These are phyloP conservation scores for Hiodon tergisus DNA, from an alignment of 2,113 vertebrate genomes.

Conservation along the genomic window DNA sequence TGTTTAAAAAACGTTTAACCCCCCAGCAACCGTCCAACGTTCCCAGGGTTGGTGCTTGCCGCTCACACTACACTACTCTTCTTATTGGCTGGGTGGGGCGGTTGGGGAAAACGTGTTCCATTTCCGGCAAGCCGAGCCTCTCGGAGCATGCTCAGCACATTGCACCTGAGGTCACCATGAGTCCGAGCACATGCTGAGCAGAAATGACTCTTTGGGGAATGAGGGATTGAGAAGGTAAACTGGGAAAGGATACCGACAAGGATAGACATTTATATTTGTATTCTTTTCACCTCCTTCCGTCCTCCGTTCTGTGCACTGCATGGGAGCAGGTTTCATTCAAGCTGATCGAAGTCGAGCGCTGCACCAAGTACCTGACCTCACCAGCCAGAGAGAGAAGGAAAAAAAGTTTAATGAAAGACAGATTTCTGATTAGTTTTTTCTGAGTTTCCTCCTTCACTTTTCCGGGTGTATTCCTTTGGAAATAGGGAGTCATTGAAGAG, in stretches of 20 bases:
- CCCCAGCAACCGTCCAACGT: background rate
- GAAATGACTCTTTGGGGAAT: background rate
- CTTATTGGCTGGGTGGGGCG: background rate
- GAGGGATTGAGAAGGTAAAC: no score
- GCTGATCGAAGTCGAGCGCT: constrained; percentile 1
- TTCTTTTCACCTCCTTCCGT: background rate
- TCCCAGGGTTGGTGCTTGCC: background rate
- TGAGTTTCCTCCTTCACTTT: background rate
- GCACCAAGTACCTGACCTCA: constrained; percentile 5
- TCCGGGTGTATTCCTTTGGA: constrained; percentile 28
- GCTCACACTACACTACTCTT: background rate
- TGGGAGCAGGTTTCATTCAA: constrained; percentile 3
- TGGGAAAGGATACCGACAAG: no score
- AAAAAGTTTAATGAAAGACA: constrained; percentile 6
- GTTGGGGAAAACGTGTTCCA: constrained; percentile 14
- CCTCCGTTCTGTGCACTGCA: background rate
- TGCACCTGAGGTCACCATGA: no score
- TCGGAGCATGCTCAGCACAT: no score
- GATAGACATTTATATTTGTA: background rate
- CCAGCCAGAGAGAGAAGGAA: background rate
- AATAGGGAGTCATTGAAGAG: constrained; percentile 9
- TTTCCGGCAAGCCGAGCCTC: constrained; percentile 4
- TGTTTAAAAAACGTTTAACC: background rate
- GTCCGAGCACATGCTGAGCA: background rate
- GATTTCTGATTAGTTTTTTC: background rate